Base-by-base conservation (phyloP, 1,140 invertebrate species). In the Gryllus bimaculatus region DNA sequence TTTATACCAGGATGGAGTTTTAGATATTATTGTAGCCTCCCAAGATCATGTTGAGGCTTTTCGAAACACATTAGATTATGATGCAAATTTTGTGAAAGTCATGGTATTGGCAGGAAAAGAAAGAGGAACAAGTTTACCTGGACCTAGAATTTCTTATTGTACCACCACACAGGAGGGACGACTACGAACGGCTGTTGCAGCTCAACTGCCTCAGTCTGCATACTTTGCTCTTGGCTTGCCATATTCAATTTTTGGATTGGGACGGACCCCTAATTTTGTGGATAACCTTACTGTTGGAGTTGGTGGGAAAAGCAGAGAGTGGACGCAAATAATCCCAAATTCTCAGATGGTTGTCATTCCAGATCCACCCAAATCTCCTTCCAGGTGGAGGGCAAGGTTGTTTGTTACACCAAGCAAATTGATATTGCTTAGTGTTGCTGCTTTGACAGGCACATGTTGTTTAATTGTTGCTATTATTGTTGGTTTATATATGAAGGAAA, bases 261-360 rank as follows among this genome's bases (percentile, higher is more conserved):
- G 98, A 18, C 91, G 96, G 80, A 98, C 96, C 26, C 97, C 98
- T 7, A 99, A 99, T 87, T 99, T 99, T 88, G 93, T 99, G 4
- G 98, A 99, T 85, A 91, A 90, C 73, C 86, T 99, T 18, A 91
- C 90, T 49, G 93, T 98, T 21, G 94, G 95, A 10, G 89, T 98
- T 79, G 93, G 88, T 80, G 89, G 89, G 78, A 86, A 89, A 82
- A 79, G 85, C 0, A 90, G 90, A 81, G 91, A 91, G 76, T 98
- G 95, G 93, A 93, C 93, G 0, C 96, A 98, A 85, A 94, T 99
- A 54, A 99, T 99, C 84, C 98, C 95, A 49, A 99, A 98, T 85
- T 98, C 97, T 2, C 97, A 99, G 86, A 94, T 99, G 85, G 93
- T 99, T 21, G 92, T 99, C 2, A 95, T 99, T 80, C 98, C 98